Evolutionary conservation across 2,113 vertebrate species (phyloP).

Genomic region (Gopherus flavomarginatus): DNA sequence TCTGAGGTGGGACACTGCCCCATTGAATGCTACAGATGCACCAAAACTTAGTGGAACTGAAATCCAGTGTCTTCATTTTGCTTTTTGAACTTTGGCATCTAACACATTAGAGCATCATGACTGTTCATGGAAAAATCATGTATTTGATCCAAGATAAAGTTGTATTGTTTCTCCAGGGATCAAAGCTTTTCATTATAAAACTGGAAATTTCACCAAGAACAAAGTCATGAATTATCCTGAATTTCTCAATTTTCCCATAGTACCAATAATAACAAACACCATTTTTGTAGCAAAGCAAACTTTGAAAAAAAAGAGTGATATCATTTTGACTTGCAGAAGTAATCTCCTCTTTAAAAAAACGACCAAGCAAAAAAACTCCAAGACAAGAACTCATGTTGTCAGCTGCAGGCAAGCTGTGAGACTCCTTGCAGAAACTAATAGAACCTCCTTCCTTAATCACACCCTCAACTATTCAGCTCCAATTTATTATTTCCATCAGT

Average conservation of each 20-base stretch:
- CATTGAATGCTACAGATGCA: background rate
- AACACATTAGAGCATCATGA: too few relatives aligned
- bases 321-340: background rate
- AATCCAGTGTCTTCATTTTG: background rate
- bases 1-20: background rate
- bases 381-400: background rate
- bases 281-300: background rate
- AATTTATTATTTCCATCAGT: background rate
- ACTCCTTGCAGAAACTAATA: background rate
- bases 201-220: background rate
- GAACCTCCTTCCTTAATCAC: background rate
- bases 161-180: background rate
- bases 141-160: background rate
- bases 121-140: rapidly evolving
- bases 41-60: background rate
- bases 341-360: background rate
- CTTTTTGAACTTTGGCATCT: too few relatives aligned
- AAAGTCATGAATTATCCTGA: background rate
- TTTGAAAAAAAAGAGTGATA: background rate
- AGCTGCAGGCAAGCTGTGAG: background rate
- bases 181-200: too few relatives aligned
- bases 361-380: background rate
- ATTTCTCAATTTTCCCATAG: background rate
- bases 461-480: background rate
- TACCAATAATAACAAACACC: background rate